Base-by-base conservation (phyloP, 2,888 invertebrate genomes). In the Eupithecia tripunctaria region DNA sequence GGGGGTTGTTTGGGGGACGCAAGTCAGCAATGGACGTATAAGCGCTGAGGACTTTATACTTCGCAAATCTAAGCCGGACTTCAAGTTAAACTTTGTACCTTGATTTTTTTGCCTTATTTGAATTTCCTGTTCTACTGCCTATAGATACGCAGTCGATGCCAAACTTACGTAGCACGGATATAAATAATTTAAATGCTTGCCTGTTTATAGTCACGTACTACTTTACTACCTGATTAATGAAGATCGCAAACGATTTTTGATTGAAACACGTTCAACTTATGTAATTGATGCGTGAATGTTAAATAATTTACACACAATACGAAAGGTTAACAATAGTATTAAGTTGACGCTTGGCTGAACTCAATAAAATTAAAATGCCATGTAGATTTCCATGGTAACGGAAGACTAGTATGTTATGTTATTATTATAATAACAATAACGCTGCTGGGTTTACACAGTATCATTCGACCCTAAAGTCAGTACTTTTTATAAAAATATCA, bases 221-320 rank as follows among this genome's bases (percentile, higher is more conserved):
- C 32, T 36, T 56, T 51, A n/a, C 1, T 63, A 67, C 36, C 15
- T 66, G 56, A 69, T 68, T 67, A 21, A 70, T 64, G 18, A 59
- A 64, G 63, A 67, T 64, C 56, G 38, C 32, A 29, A 66, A 60
- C 69, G 62, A 14, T 29, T 32, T 56, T 60, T 56, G 41, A 18
- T 36, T 56, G 36, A 12, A 69, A 62, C 66, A 68, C 27, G 36
- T 59, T 51, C 47, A 60, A 68, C 69, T 56, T 71, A 43, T 72
- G 38, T 73, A 69, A 72, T 67, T 69, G 15, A 63, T 38, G 56
- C n/a, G 67, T 70, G 67, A 67, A 67, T 68, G 18, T 25, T 60
- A 69, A 59, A 36, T 25, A 59, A 74, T 75, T 72, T n/a, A 64
- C 67, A 76, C 47, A 66, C 62, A 76, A 76, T 70, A 29, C 65